Percentiles rank a stretch among this genome's conserved stretches.
Conservation (phyloP, 2,113 vertebrate species). For the Thermophis baileyi region DNA sequence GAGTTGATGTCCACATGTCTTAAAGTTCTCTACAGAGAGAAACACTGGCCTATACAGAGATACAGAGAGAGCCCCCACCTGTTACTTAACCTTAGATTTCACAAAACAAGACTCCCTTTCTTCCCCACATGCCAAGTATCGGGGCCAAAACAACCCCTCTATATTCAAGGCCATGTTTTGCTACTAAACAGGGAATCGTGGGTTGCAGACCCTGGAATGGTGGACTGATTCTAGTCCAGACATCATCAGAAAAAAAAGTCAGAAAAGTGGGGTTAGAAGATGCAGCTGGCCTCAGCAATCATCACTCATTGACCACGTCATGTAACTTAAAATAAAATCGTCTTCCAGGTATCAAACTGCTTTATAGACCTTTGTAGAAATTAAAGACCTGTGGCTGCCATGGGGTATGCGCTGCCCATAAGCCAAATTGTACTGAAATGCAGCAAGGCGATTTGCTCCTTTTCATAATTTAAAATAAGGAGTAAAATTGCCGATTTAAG, state of each 20-base stretch:
- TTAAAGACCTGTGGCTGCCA: background rate
- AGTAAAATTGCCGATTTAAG: background rate
- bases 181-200: background rate
- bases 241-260: background rate
- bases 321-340: background rate
- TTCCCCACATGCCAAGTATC: background rate
- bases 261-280: too few species aligned
- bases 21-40: background rate
- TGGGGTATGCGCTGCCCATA: background rate
- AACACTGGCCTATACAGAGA: background rate
- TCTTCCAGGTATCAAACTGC: background rate
- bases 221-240: background rate
- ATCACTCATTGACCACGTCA: background rate
- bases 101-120: constrained; percentile 2
- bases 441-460: background rate
- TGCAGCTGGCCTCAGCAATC: background rate
- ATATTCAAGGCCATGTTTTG: background rate
- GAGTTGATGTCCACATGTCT: background rate
- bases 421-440: background rate
- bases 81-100: background rate
- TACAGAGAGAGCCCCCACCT: background rate
- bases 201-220: too few species aligned
- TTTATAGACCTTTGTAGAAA: background rate
- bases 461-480: background rate
- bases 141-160: background rate